These are phyloP conservation scores for Drosophila imparisetae DNA, from an alignment of 2,888 invertebrate genomes.

Conservation along the genomic window DNA sequence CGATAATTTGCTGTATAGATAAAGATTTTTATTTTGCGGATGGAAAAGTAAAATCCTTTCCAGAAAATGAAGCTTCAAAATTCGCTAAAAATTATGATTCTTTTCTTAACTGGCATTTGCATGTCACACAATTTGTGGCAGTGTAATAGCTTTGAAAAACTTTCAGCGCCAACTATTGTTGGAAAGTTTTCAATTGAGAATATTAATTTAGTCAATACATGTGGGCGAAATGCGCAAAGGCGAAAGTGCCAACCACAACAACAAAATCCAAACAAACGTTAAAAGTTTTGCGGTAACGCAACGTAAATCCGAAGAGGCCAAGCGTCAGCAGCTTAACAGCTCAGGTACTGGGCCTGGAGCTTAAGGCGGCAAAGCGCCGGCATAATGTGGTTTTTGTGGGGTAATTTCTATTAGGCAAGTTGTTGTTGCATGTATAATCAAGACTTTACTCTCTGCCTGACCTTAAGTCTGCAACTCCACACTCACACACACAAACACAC, in stretches of 20 bases:
- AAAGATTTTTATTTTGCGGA: not conserved
- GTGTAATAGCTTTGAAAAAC: constrained; percentile 78
- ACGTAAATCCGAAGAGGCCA: constrained; percentile 61
- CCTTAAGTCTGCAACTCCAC: constrained; percentile 12
- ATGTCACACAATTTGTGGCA: constrained; percentile 18
- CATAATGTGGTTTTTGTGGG: constrained; percentile 78
- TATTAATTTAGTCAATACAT: constrained; percentile 81
- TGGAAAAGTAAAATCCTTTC: not conserved
- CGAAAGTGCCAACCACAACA: constrained; percentile 53
- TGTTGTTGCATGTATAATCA: constrained; percentile 67
- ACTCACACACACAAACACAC: constrained; percentile 1
- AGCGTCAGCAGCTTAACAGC: constrained; percentile 34
- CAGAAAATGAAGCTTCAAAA: not conserved
- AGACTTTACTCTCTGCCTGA: constrained; percentile 34
- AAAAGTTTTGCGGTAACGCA: constrained; percentile 76
- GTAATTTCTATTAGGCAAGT: constrained; percentile 71
- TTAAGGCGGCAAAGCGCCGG: constrained; percentile 67
- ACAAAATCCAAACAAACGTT: constrained; percentile 67
- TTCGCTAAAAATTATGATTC: not conserved
- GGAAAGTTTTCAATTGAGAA: constrained; percentile 80
- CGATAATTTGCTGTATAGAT: not conserved
- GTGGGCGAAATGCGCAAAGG: constrained; percentile 69
- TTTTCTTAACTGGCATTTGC: not conserved
- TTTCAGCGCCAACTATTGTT: constrained; percentile 76
- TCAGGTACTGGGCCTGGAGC: constrained; percentile 20